phyloP scores from a whole-genome alignment of 2,113 vertebrate genomes.

The Oxyura jamaicensis region DNA sequence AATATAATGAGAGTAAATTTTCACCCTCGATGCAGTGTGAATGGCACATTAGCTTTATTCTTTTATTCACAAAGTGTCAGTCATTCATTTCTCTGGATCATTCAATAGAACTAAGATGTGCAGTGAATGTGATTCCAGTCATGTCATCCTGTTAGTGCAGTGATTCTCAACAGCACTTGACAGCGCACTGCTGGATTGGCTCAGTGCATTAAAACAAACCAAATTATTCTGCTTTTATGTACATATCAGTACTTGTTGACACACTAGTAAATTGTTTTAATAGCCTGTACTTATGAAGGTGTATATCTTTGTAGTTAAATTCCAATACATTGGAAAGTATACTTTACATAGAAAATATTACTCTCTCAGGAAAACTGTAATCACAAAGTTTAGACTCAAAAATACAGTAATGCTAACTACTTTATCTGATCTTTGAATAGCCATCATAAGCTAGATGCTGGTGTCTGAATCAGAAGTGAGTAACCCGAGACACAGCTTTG shows the following conservation, averaged over 20 bases:
- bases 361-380: conserved; percentile 66
- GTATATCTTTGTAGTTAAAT: conserved; percentile 73
- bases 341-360: conserved; percentile 59
- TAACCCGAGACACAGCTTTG: not conserved
- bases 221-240: conserved; percentile 65
- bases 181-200: conserved; percentile 18
- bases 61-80: conserved; percentile 54
- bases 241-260: conserved; percentile 60
- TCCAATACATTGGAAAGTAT: conserved; percentile 59
- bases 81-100: conserved; percentile 54
- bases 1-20: conserved; percentile 30
- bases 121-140: conserved; percentile 42
- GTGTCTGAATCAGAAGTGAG: not conserved
- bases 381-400: conserved; percentile 53
- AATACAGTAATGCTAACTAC: conserved; percentile 2
- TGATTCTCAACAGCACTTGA: conserved; percentile 65
- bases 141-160: conserved; percentile 65
- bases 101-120: conserved; percentile 51
- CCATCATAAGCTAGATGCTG: not conserved
- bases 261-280: conserved; percentile 75
- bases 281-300: conserved; percentile 67
- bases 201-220: conserved; percentile 64
- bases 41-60: conserved; percentile 34
- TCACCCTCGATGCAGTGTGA: not conserved
- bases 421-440: conserved; percentile 46